Conservation (phyloP, 2,888 invertebrate genomes). For the Chaetogeoica ovagalla region DNA sequence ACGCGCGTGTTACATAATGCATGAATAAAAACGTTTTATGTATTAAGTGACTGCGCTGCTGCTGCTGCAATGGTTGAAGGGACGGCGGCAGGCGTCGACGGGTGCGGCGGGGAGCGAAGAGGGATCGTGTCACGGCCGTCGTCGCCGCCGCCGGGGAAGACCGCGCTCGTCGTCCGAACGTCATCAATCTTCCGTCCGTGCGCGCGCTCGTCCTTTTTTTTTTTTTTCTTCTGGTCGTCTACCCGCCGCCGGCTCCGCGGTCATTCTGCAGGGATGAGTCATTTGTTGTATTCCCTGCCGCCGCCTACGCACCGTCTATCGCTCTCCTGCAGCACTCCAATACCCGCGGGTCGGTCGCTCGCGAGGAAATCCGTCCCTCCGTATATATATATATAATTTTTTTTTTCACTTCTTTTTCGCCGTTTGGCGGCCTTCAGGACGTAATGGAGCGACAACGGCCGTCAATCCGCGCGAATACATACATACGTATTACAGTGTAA, state of each 20-base stretch:
- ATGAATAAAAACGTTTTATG: conserved; percentile 53
- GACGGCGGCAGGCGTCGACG: neutral
- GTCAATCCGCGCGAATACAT: conserved; percentile 37
- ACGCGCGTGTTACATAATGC: conserved; percentile 50
- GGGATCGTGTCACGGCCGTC: neutral
- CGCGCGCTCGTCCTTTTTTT: conserved; percentile 38
- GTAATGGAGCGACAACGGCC: conserved; percentile 50
- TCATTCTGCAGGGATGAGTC: conserved; percentile 44
- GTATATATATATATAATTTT: neutral
- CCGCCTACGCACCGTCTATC: neutral
- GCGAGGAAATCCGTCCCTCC: neutral
- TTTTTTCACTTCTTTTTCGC: conserved; percentile 28
- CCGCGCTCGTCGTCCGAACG: conserved; percentile 23
- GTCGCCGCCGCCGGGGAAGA: conserved; percentile 9
- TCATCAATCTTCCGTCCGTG: conserved; percentile 47
- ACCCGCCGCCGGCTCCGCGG: conserved; percentile 33
- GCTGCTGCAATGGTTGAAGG: neutral
- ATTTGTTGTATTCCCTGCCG: conserved; percentile 27
- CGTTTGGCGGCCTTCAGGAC: conserved; percentile 40
- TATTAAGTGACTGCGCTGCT: conserved; percentile 46
- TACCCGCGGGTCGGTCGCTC: neutral
- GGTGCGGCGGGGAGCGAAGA: neutral
- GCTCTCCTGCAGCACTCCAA: neutral
- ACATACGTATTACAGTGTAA: neutral
- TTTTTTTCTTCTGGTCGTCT: neutral